Conservation (phyloP, 2,113 vertebrate species). For the Silurus glanis region DNA sequence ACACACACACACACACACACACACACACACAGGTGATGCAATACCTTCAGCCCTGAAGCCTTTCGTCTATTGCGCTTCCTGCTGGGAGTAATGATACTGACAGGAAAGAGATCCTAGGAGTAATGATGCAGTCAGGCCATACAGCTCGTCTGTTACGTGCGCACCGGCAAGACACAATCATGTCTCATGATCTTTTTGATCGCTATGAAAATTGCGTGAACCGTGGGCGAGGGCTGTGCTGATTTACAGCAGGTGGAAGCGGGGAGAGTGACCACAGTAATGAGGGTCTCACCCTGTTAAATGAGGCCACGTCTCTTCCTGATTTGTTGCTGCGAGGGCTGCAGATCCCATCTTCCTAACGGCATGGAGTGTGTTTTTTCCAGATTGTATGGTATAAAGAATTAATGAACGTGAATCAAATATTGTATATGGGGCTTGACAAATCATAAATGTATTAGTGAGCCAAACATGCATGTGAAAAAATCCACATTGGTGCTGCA, state of each 20-base stretch:
- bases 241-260: constrained; percentile 64
- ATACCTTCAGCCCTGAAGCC: constrained; percentile 42
- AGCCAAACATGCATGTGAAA: neutral
- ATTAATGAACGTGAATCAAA: neutral
- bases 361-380: neutral
- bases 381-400: neutral
- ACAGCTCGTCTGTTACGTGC: neutral
- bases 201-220: constrained; percentile 17
- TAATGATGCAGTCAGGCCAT: constrained; percentile 59
- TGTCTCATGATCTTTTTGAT: constrained; percentile 17
- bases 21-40: constrained; percentile 47
- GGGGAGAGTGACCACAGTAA: constrained; percentile 64
- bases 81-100: constrained; percentile 63
- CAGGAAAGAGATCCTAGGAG: constrained; percentile 29
- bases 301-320: constrained; percentile 58
- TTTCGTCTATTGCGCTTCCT: constrained; percentile 39
- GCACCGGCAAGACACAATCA: neutral
- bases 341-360: constrained; percentile 38
- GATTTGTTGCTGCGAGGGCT: constrained; percentile 53
- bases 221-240: constrained; percentile 58
- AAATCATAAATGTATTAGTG: neutral
- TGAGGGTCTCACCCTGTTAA: constrained; percentile 64
- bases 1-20: neutral
- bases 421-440: neutral
- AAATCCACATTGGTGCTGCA: neutral